Evolutionary conservation across 2,113 vertebrate species (phyloP).

Genomic region (Camelus bactrianus): DNA sequence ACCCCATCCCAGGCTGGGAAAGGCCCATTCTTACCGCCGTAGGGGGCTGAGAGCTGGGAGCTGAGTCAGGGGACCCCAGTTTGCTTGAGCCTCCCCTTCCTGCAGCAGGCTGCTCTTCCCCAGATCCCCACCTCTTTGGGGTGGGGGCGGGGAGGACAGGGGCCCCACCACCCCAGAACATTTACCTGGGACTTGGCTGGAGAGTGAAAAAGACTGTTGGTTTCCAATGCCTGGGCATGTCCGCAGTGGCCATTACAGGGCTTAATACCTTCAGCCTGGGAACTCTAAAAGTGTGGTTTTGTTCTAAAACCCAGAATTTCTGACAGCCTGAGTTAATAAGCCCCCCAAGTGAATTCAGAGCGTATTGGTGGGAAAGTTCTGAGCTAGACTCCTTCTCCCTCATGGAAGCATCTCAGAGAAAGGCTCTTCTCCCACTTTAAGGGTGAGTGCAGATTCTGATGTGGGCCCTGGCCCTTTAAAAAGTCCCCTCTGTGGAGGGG

Average conservation of each 20-base stretch:
- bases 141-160: too few relatives aligned
- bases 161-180: not conserved
- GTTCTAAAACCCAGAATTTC: slow-evolving; percentile 38
- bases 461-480: not conserved
- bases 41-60: not conserved
- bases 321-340: not conserved
- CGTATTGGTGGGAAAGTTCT: not conserved
- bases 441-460: slow-evolving; percentile 47
- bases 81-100: not conserved
- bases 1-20: not conserved
- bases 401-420: not conserved
- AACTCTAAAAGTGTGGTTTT: slow-evolving; percentile 48
- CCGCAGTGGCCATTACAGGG: not conserved
- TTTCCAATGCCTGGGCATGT: not conserved
- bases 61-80: not conserved
- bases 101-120: not conserved
- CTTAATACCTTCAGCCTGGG: not conserved
- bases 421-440: not conserved
- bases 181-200: not conserved
- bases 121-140: not conserved
- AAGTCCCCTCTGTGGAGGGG: not conserved
- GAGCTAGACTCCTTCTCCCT: not conserved
- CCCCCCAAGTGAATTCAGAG: slow-evolving; percentile 1
- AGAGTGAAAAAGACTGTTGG: not conserved
- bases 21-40: rapidly evolving